Percentiles rank a stretch among this genome's conserved stretches.
These are phyloP conservation scores for Fabriciana adippe DNA, from an alignment of 2,888 invertebrate species.

Conservation along the genomic window DNA sequence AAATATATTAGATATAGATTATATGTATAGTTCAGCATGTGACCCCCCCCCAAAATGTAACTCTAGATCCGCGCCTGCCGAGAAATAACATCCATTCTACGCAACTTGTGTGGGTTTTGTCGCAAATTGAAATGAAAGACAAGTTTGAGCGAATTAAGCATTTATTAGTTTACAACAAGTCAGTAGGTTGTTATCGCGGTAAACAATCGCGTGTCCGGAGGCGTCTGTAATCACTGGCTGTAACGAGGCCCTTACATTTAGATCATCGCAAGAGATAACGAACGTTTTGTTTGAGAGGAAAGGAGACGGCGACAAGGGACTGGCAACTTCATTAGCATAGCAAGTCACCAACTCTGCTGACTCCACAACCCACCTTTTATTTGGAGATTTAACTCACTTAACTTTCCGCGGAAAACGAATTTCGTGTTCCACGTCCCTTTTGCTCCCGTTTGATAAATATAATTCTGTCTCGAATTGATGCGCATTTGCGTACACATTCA, in stretches of 20 bases:
- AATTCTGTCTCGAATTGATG: slow-evolving; percentile 50
- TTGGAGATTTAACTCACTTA: slow-evolving; percentile 78
- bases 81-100: not conserved
- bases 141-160: slow-evolving; percentile 42
- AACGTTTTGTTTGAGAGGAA: slow-evolving; percentile 52
- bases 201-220: slow-evolving; percentile 66
- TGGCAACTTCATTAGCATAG: slow-evolving; percentile 66
- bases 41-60: too few species aligned
- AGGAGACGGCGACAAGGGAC: slow-evolving; percentile 47
- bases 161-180: slow-evolving; percentile 49
- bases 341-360: slow-evolving; percentile 62
- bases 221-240: slow-evolving; percentile 61
- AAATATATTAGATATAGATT: too few species aligned
- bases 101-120: not conserved
- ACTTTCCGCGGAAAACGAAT: slow-evolving; percentile 69
- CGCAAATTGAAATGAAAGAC: slow-evolving; percentile 27
- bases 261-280: slow-evolving; percentile 68
- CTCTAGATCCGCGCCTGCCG: too few species aligned
- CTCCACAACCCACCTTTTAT: slow-evolving; percentile 73
- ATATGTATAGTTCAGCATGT: too few species aligned
- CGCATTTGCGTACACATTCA: slow-evolving; percentile 51
- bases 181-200: slow-evolving; percentile 52
- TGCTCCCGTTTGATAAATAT: slow-evolving; percentile 48
- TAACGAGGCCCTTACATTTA: slow-evolving; percentile 61
- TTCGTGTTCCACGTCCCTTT: slow-evolving; percentile 53